Base-by-base conservation (phyloP, 1,140 invertebrate species). In the Macrocentrus cingulum region DNA sequence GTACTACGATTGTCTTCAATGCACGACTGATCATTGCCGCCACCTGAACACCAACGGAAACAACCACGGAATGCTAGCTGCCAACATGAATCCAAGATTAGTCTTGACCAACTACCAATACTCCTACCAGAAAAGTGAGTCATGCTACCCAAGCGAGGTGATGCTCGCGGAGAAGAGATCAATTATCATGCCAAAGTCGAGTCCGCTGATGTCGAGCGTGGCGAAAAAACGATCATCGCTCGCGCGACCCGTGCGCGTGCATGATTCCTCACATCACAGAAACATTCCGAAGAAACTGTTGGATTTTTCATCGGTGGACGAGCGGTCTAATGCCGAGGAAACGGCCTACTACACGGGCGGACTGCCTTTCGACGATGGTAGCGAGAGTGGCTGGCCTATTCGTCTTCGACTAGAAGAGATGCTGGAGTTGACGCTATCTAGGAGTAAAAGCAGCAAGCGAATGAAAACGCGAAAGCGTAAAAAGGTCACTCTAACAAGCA, bases 1-100 rank as follows among this genome's bases (percentile, higher is more conserved):
- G 69, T 81, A 74, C 49, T 84, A 76, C 67, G 80, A 77, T 64
- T 81, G 74, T 59, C 68, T 70, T 63, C 82, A 79, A 62, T 80
- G 77, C 49, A 61, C 71, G 20, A 29, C 39, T 34, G 76, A 79
- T 8, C 73, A 80, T 45, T 82, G 78, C 55, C 72, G 64, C 39
- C 73, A 79, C 9, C 19, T n/a, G 6, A 37, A 15, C 37, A 48
- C 34, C 20, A 36, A 11, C 16, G 18, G 54, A 5, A 54, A 48
- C 15, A 13, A 23, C 11, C 45, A 23, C 9, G 45, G 22, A 48
- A 48, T 48, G 19, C n/a, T 23, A 23, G 2, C 19, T 9, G 32
- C 45, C 18, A 29, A 37, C 16, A 18, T 29, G 32, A 52, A 55
- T 55, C 41, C 49, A 56, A n/a, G 34, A 6, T 51, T 36, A 9